Evolutionary conservation across 2,797 vertebrate species (phyloP).

Genomic region (Neosalanx taihuensis): DNA sequence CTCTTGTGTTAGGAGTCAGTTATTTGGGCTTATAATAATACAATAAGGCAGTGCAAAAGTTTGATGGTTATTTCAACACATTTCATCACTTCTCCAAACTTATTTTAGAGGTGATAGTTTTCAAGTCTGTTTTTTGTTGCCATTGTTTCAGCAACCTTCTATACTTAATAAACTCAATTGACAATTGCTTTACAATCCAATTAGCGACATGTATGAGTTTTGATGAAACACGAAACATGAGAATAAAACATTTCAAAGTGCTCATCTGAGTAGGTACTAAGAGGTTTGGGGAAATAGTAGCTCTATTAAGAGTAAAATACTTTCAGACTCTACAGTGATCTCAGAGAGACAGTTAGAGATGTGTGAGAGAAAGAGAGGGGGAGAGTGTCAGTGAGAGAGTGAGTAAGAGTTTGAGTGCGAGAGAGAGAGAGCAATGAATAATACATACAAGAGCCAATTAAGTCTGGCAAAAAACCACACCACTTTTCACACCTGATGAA

Average conservation of each 20-base stretch:
- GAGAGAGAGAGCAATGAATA: slow-evolving; percentile 77
- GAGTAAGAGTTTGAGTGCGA: too few relatives aligned
- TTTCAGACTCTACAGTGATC: too few relatives aligned
- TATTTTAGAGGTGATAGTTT: slow-evolving; percentile 11
- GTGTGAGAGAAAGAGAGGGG: background rate
- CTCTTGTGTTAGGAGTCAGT: background rate
- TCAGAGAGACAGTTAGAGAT: too few relatives aligned
- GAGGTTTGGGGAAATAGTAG: too few relatives aligned
- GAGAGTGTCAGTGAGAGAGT: background rate
- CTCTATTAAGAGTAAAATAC: too few relatives aligned
- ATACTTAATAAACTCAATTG: too few relatives aligned
- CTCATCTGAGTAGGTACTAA: too few relatives aligned
- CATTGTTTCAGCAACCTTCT: background rate
- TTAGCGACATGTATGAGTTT: too few relatives aligned
- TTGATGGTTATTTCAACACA: slow-evolving; percentile 1
- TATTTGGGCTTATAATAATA: background rate
- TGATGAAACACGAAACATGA: too few relatives aligned
- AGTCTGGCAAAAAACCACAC: slow-evolving; percentile 83
- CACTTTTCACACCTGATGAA: slow-evolving; percentile 87
- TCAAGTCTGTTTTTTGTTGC: background rate
- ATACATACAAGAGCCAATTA: slow-evolving; percentile 87
- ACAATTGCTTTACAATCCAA: too few relatives aligned
- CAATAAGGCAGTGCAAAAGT: background rate
- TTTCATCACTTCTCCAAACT: slow-evolving; percentile 14
- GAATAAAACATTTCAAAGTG: too few relatives aligned